Conservation (phyloP, 2,797 vertebrate species). For the Peromyscus aztecus region DNA sequence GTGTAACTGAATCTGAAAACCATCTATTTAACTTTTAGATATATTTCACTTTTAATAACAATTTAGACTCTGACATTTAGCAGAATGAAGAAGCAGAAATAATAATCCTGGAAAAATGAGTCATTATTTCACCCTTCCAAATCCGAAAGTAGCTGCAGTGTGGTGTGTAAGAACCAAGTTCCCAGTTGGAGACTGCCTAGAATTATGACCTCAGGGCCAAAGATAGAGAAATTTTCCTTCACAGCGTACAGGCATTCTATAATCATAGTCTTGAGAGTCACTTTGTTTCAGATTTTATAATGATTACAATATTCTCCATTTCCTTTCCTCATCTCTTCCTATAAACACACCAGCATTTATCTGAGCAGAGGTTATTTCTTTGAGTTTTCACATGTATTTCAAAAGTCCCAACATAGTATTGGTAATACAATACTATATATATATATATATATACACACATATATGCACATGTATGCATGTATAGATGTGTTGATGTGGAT, state of each 20-base stretch:
- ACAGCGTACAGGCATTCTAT: not conserved
- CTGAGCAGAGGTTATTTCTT: not conserved
- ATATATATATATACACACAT: too few species aligned
- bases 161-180: not conserved
- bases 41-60: slow-evolving; percentile 57
- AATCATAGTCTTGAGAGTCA: not conserved
- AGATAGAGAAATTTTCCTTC: not conserved
- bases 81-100: slow-evolving; percentile 63
- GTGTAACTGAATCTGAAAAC: slow-evolving; percentile 6
- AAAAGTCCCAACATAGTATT: not conserved
- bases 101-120: slow-evolving; percentile 65
- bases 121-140: slow-evolving; percentile 63
- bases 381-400: not conserved
- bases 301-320: not conserved
- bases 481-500: not conserved
- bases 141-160: slow-evolving; percentile 41
- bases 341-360: slow-evolving; percentile 18
- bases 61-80: slow-evolving; percentile 62
- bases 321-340: not conserved
- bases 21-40: slow-evolving; percentile 57
- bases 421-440: not conserved
- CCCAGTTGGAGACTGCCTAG: not conserved
- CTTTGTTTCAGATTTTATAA: slow-evolving; percentile 6
- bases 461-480: not conserved
- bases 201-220: not conserved